A percentile compares a stretch with the other conserved stretches of the same genome.
phyloP scores from a whole-genome alignment of 1,140 invertebrate genomes.

The Lepidurus arcticus region DNA sequence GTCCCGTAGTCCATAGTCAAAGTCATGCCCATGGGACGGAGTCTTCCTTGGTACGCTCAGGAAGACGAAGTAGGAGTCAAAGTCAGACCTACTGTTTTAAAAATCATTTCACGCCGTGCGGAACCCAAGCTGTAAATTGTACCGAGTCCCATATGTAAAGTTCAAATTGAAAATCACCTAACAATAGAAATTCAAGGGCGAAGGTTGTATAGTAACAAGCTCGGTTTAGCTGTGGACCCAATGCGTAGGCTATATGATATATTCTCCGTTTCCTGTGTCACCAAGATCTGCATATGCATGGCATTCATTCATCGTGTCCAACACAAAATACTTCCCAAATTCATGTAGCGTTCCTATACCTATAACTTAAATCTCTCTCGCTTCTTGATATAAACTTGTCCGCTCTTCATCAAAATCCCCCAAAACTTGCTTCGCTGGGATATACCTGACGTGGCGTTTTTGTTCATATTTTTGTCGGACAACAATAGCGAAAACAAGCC shows the following conservation, averaged over 20 bases:
- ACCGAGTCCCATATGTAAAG: background rate
- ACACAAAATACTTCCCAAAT: background rate
- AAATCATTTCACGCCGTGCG: background rate
- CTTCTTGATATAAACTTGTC: too few relatives aligned
- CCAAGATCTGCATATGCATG: slow-evolving; percentile 9
- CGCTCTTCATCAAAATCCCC: too few relatives aligned
- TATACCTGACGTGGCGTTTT: too few relatives aligned
- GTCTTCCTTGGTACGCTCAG: background rate
- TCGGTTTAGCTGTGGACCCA: too few relatives aligned
- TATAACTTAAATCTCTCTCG: background rate
- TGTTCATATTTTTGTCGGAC: too few relatives aligned
- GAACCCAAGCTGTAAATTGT: background rate
- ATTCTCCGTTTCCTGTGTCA: background rate
- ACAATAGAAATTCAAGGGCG: background rate
- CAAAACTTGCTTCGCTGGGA: too few relatives aligned
- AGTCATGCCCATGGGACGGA: background rate
- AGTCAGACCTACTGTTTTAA: background rate
- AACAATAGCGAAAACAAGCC: too few relatives aligned
- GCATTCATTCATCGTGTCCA: background rate
- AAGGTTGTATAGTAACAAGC: background rate
- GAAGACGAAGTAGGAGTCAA: background rate
- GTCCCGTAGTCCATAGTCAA: background rate
- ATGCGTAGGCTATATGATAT: background rate
- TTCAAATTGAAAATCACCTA: background rate
- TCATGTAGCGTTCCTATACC: background rate